Evolutionary conservation across 2,888 invertebrate species (phyloP).

Genomic region (Zhuqinia jingwanae): DNA sequence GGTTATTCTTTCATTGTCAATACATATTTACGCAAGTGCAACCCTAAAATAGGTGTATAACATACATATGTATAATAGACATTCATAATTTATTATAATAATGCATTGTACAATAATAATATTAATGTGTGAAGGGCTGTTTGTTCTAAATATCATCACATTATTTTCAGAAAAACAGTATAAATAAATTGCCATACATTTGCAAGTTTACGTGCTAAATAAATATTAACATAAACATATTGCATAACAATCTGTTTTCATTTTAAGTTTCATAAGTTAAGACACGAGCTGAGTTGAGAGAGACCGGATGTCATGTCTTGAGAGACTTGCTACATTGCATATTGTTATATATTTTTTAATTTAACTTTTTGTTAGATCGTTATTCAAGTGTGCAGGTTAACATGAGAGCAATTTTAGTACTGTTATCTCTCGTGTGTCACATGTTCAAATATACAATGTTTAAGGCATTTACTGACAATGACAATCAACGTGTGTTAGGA

Average conservation of each 20-base stretch:
- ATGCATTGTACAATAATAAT: no score
- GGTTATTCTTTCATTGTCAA: no score
- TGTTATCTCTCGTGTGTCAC: neutral
- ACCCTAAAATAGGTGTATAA: no score
- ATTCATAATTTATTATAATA: no score
- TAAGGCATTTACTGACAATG: no score
- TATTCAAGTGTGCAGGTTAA: neutral
- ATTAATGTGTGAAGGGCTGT: no score
- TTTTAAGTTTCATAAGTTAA: neutral
- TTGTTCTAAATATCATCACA: neutral
- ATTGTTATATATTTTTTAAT: no score
- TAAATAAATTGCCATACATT: neutral
- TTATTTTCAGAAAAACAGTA: neutral
- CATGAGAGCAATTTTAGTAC: neutral
- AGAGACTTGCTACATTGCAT: neutral
- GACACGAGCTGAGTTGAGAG: no score
- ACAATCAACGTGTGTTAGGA: no score
- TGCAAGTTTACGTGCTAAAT: neutral
- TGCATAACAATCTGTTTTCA: neutral
- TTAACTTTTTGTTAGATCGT: constrained; percentile 1
- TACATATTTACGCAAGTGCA: no score
- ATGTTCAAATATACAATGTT: no score
- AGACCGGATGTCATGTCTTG: constrained; percentile 38
- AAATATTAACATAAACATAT: neutral
- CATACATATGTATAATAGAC: no score